Percentiles rank a stretch among this genome's conserved stretches.
phyloP scores from a whole-genome alignment of 2,113 vertebrate genomes.

The Sylvia atricapilla region DNA sequence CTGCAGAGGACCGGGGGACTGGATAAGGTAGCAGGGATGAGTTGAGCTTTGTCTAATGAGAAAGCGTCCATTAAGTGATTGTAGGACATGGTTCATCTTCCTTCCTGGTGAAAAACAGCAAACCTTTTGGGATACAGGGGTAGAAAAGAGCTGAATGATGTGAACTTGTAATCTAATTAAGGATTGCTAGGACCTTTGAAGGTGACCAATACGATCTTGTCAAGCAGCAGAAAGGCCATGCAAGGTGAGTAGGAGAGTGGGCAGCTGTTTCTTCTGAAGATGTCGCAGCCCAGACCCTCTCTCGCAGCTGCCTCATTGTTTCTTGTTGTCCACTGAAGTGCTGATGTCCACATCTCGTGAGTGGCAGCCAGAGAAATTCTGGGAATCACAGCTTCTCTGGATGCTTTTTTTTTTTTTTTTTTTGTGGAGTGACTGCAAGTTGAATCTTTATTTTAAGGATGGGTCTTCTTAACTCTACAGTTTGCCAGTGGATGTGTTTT shows the following conservation, averaged over 20 bases:
- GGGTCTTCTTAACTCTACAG: not conserved
- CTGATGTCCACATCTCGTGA: not conserved
- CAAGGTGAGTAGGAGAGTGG: not conserved
- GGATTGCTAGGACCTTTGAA: not conserved
- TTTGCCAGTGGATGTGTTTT: not conserved
- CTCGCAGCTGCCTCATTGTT: not conserved
- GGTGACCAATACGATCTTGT: not conserved
- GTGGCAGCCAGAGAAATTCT: accelerated
- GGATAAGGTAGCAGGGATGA: not conserved
- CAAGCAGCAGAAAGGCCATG: not conserved
- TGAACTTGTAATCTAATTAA: not conserved
- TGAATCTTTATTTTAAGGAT: not conserved
- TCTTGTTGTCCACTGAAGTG: not conserved
- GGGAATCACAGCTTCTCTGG: not conserved
- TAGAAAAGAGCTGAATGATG: not conserved
- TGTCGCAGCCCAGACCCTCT: not conserved
- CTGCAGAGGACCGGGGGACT: accelerated
- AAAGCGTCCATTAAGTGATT: not conserved
- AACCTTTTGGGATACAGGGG: not conserved
- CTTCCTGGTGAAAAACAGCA: not conserved
- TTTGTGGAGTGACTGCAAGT: not conserved
- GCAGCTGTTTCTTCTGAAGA: not conserved
- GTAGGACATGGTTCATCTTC: not conserved
- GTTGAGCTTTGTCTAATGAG: not conserved
- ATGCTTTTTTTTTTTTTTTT: not conserved